Evolutionary conservation across 1,140 invertebrate species (phyloP), one percentile per base, ranked within the genome.

Genomic region (Acromyrmex heyeri): DNA sequence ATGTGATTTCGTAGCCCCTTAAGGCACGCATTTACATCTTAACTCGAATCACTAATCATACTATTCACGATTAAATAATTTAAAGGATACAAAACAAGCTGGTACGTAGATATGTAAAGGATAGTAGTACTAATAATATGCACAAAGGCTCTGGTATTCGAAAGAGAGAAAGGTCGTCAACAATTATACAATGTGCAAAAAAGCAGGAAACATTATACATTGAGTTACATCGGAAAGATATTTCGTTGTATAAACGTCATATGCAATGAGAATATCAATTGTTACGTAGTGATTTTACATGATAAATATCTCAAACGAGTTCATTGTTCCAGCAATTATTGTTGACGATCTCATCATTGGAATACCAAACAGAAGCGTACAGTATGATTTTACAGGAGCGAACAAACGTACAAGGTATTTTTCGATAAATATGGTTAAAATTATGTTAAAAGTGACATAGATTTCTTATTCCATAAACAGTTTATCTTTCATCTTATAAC

Each of bases 51-150:
- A 61, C 69, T 70, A 79, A 90, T 78, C 67, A 62, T 85, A 79
- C 10, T 59, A 77, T 69, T 69, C 6, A 76, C 48, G 61, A 86
- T 90, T 89, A 83, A 85, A 92, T 88, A 91, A 88, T 93, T 91
- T 78, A 92, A 90, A 77, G 72, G 79, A 64, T 86, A 85, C 18
- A 85, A 86, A 86, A 89, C 64, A 85, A 79, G n/a, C 70, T 59
- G 55, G 55, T 88, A 90, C 65, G 55, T 72, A 76, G 78, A 82
- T 92, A 88, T 48, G n/a, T 85, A 86, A 91, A 87, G 85, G 87
- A 90, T 87, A 93, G 90, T 93, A 93, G 93, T 91, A 93, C 91
- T 93, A 75, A 10, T 38, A 93, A 87, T 85, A 90, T 88, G 91
- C 83, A 89, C 78, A 91, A 93, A 92, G 50, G 48, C 7, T 44